Conservation (phyloP, 2,113 vertebrate genomes). For the Cricetomys ansorgei region DNA sequence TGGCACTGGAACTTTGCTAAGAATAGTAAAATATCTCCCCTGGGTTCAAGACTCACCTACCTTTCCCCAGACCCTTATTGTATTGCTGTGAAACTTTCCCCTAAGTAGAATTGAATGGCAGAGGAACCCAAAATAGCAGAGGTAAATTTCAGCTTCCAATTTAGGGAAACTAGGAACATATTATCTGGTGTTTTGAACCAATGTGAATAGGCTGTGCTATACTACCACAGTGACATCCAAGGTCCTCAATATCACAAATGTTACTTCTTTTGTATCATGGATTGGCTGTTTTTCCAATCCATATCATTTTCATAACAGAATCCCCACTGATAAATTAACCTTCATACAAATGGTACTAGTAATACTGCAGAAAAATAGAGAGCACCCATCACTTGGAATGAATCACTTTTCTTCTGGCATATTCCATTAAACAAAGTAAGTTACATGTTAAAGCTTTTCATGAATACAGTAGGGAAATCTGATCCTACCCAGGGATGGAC, state of each 20-base stretch:
- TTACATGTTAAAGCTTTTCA: background rate
- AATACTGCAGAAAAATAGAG: background rate
- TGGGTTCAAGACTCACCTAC: background rate
- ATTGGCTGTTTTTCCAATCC: background rate
- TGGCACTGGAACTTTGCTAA: background rate
- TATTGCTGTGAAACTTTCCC: background rate
- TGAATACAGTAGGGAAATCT: background rate
- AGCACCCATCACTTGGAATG: background rate
- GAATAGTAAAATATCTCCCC: background rate
- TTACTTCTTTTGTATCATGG: background rate
- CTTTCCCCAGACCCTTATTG: background rate
- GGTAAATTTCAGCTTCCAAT: background rate
- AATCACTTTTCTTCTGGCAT: background rate
- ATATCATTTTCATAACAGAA: background rate
- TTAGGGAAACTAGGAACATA: background rate
- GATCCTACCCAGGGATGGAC: background rate
- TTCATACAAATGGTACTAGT: background rate
- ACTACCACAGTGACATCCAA: background rate
- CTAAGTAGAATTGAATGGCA: background rate
- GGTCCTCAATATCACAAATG: background rate
- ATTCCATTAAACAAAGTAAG: background rate
- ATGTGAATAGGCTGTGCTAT: background rate
- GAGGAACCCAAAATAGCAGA: background rate
- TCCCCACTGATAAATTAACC: background rate
- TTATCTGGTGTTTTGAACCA: background rate